These are phyloP conservation scores for Cynaeus angustus DNA, from an alignment of 2,888 invertebrate species.

Conservation along the genomic window DNA sequence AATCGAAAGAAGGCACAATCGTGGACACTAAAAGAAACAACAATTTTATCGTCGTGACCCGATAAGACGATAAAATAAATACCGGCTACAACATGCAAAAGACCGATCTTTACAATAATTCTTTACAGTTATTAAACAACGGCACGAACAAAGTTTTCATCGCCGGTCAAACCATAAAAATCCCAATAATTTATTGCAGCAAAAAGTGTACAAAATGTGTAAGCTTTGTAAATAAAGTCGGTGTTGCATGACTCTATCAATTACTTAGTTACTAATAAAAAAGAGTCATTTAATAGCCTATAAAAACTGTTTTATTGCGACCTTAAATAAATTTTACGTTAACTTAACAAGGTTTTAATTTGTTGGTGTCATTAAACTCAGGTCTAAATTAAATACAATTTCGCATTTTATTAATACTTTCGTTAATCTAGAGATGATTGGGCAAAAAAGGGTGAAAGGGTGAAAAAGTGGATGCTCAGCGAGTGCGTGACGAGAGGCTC, in stretches of 20 bases:
- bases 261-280: slow-evolving; percentile 37
- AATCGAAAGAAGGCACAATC: slow-evolving; percentile 9
- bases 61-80: slow-evolving; percentile 36
- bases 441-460: background rate
- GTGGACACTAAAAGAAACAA: slow-evolving; percentile 24
- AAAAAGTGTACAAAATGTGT: slow-evolving; percentile 5
- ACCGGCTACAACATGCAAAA: slow-evolving; percentile 35
- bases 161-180: slow-evolving; percentile 17
- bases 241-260: slow-evolving; percentile 31
- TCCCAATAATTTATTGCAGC: slow-evolving; percentile 12
- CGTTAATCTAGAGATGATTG: slow-evolving; percentile 15
- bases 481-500: background rate
- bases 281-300: slow-evolving; percentile 28
- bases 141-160: slow-evolving; percentile 18
- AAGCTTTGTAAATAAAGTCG: slow-evolving; percentile 21
- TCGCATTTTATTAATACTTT: slow-evolving; percentile 23
- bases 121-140: slow-evolving; percentile 5
- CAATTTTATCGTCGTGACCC: slow-evolving; percentile 26
- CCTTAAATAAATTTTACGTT: slow-evolving; percentile 33
- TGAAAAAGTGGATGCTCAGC: background rate
- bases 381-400: slow-evolving; percentile 22
- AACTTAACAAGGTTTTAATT: slow-evolving; percentile 35
- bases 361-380: slow-evolving; percentile 32
- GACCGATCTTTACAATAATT: slow-evolving; percentile 33
- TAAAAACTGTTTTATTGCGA: slow-evolving; percentile 34